phyloP scores from a whole-genome alignment of 2,888 invertebrate genomes.

The Therioaphis trifolii region DNA sequence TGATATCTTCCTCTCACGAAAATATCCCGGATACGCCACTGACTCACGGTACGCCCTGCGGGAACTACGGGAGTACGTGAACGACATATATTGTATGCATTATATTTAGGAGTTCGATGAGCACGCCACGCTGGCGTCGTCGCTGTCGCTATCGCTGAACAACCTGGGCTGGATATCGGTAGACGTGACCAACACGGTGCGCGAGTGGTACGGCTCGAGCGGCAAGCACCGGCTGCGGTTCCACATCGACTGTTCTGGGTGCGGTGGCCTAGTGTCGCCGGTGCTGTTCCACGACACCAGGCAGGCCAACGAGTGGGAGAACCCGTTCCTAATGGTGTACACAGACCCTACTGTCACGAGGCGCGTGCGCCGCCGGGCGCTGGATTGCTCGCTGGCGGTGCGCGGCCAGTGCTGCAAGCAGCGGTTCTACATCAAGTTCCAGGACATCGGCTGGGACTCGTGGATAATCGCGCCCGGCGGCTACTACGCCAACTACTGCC shows the following conservation, averaged over 20 bases:
- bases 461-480: slow-evolving; percentile 92
- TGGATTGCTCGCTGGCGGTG: slow-evolving; percentile 81
- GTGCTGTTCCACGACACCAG: slow-evolving; percentile 69
- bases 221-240: slow-evolving; percentile 77
- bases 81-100: background rate
- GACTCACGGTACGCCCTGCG: too few relatives aligned
- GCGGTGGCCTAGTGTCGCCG: slow-evolving; percentile 79
- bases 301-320: slow-evolving; percentile 73
- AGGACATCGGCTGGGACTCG: slow-evolving; percentile 92
- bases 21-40: too few relatives aligned
- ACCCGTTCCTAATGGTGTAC: slow-evolving; percentile 86
- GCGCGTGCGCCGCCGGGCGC: slow-evolving; percentile 82
- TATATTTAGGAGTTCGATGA: slow-evolving; percentile 73
- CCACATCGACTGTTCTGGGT: slow-evolving; percentile 87
- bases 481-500: slow-evolving; percentile 93
- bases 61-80: background rate
- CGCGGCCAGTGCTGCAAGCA: slow-evolving; percentile 87
- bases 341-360: slow-evolving; percentile 78
- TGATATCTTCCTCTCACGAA: too few relatives aligned
- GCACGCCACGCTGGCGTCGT: slow-evolving; percentile 73
- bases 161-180: slow-evolving; percentile 87
- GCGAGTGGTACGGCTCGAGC: slow-evolving; percentile 76
- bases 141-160: slow-evolving; percentile 73
- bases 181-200: slow-evolving; percentile 83
- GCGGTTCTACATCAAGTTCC: slow-evolving; percentile 91